Base-by-base conservation (phyloP, 2,113 vertebrate species). In the Alaudala cheleensis region DNA sequence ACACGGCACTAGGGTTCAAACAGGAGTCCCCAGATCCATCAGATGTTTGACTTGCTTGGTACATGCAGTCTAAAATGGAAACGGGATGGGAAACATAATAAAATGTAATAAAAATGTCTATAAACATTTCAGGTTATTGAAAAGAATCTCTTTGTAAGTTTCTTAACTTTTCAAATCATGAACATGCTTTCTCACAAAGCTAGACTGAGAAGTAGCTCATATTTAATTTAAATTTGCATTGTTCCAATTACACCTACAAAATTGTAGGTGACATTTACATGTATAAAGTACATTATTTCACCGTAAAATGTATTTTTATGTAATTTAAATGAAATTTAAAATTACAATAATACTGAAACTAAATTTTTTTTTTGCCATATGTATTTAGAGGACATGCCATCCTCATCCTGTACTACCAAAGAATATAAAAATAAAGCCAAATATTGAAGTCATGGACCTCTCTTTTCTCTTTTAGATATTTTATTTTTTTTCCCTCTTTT, bases 21-120 rank as follows among this genome's bases (percentile, higher is more conserved):
- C 69, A 95, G 92, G 61, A 96, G 94, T 73, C 91, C 95, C 81
- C 76, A 86, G 53, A 84, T 91, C 81, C 73, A 95, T 91, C 95
- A 84, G 73, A 81, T 87, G 61, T 64, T 92, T 86, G 72, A 89
- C 65, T 88, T 53, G 12, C 78, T 70, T 74, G 79, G 42, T 86
- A 93, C 82, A 54, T 4, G 14, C 64, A 49, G 65, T 51, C 26
- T 84, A 78, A 92, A 92, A 92, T 81, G 83, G 86, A 88, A 96
- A 88, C 9, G 31, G 72, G 51, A 92, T 78, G 56, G 50, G 67
- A 83, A 84, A 64, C 80, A 80, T n/a, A 88, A 92, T 78, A 86
- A 90, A 86, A 88, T 31, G n/a, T 2, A 83, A 81, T 88, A 93
- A 95, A 88, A 94, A 88, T 23, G 47, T 86, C 88, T 62, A 88